These are phyloP conservation scores for Blastobasis lacticolella DNA, from an alignment of 2,888 invertebrate genomes.

Conservation along the genomic window DNA sequence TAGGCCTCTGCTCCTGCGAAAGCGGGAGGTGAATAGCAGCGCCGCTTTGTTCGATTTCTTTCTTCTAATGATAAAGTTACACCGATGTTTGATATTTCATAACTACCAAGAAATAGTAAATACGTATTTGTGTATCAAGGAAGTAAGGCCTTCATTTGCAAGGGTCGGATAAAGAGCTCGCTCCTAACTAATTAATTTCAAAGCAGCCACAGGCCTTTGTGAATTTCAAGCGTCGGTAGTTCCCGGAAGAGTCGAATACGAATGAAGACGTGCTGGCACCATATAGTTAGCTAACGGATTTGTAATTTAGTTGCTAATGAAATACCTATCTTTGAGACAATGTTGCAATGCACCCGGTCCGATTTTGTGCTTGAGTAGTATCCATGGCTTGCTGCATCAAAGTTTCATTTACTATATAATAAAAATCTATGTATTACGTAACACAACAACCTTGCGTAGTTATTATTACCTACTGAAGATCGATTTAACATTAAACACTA, in stretches of 20 bases:
- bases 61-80: too few relatives aligned
- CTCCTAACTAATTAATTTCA: conserved; percentile 65
- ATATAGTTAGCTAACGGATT: conserved; percentile 49
- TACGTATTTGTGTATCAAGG: conserved; percentile 30
- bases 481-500: too few relatives aligned
- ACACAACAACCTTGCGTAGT: too few relatives aligned
- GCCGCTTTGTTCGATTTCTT: too few relatives aligned
- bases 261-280: conserved; percentile 1
- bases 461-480: too few relatives aligned
- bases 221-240: conserved; percentile 63
- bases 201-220: conserved; percentile 68
- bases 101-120: neutral
- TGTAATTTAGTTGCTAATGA: conserved; percentile 54
- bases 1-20: too few relatives aligned
- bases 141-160: conserved; percentile 58
- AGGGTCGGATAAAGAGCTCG: conserved; percentile 50
- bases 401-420: conserved; percentile 16
- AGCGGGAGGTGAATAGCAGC: too few relatives aligned
- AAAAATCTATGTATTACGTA: too few relatives aligned
- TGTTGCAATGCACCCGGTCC: conserved; percentile 45
- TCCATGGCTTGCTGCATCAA: conserved; percentile 74
- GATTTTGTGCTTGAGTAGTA: conserved; percentile 59
- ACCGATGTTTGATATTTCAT: too few relatives aligned
- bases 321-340: conserved; percentile 34
- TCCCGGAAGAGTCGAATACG: conserved; percentile 37